Base-by-base conservation (phyloP, 2,797 vertebrate species). In the Helostoma temminkii region DNA sequence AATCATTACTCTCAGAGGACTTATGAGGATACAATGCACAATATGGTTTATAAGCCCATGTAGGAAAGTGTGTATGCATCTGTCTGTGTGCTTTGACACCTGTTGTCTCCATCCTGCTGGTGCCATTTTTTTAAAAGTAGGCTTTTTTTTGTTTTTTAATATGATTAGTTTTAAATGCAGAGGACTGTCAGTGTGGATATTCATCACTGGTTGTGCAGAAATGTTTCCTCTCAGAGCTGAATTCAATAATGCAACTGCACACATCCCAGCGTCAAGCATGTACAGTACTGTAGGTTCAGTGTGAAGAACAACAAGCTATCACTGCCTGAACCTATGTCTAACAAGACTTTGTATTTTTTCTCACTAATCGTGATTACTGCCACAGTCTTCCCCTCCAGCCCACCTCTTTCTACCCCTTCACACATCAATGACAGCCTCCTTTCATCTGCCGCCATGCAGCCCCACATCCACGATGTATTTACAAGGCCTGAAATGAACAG, bases 401-500 rank as follows among this genome's bases (percentile, higher is more conserved):
- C 86, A 89, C 84, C 84, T 87, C 79, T 82, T 73, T 74, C 76
- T 82, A 62, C 77, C 66, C 85, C 76, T 82, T 82, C 81, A 71
- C 83, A 83, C 87, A 84, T 86, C 86, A 91, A 79, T 89, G 88
- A 88, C 85, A 89, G 77, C 80, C 83, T 85, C 76, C 85, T 90
- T 92, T 90, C 85, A 89, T 91, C 84, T 88, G 77, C 84, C 73
- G 43, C 59, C 74, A 49, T 78, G 67, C 77, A 78, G 78, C 84
- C 75, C 67, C 83, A 82, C 83, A 83, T 88, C 80, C 78, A 82
- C 71, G 15, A 84, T 83, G 86, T 89, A 85, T 90, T 92, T 91
- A 91, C 89, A 89, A 88, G 86, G 81, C 80, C 81, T 74, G 82
- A 91, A 91, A 93, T 83, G 85, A 93, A 93, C 88, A 87, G 86